Percentiles rank a stretch among this genome's conserved stretches.
Evolutionary conservation across 2,888 invertebrate genomes (phyloP).

Genomic region (Protula sp.): DNA sequence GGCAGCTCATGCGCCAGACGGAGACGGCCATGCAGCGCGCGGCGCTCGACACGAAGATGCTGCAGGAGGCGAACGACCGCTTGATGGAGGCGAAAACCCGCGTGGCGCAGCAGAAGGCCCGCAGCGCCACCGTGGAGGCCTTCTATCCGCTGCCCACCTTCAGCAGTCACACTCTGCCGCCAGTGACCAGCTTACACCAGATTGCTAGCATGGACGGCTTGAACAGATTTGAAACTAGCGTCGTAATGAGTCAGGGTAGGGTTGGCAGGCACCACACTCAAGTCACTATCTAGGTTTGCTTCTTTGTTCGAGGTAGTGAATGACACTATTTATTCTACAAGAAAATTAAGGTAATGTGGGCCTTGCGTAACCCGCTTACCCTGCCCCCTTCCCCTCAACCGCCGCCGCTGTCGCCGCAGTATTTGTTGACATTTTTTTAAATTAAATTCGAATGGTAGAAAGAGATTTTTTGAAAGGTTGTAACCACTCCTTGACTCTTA

Average conservation of each 20-base stretch:
- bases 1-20: slow-evolving; percentile 45
- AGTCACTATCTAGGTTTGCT: too few species aligned
- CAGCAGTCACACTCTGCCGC: slow-evolving; percentile 6
- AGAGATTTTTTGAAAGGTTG: too few species aligned
- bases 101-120: slow-evolving; percentile 37
- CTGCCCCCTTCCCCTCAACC: too few species aligned
- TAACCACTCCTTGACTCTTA: too few species aligned
- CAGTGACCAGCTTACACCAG: neutral
- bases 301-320: too few species aligned
- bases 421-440: too few species aligned
- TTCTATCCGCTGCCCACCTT: slow-evolving; percentile 10
- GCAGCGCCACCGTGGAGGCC: slow-evolving; percentile 5
- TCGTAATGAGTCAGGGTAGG: neutral
- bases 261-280: neutral
- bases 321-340: too few species aligned
- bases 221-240: neutral
- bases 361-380: too few species aligned
- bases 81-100: slow-evolving; percentile 38
- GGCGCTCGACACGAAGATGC: slow-evolving; percentile 40
- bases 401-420: too few species aligned
- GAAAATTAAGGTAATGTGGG: too few species aligned
- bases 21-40: slow-evolving; percentile 42
- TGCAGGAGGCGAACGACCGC: slow-evolving; percentile 45
- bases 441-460: too few species aligned
- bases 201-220: neutral